Evolutionary conservation across 2,113 vertebrate genomes (phyloP).

Genomic region (Formicarius rufipectus): DNA sequence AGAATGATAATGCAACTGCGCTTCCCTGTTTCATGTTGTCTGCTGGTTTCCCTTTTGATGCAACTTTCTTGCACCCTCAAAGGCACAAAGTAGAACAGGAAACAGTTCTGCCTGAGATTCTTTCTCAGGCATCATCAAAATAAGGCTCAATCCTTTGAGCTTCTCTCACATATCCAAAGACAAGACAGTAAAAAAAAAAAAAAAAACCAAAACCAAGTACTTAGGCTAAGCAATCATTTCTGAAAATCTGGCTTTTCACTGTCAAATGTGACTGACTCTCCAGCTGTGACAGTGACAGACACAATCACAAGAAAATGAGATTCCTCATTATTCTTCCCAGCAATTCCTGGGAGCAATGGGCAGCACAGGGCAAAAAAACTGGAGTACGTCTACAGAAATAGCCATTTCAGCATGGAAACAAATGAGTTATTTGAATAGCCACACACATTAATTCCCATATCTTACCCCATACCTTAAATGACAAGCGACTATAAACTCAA

Average conservation of each 20-base stretch:
- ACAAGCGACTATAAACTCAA: neutral
- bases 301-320: neutral
- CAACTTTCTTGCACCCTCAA: conserved; percentile 17
- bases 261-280: neutral
- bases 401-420: neutral
- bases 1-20: conserved; percentile 30
- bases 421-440: neutral
- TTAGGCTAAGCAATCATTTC: neutral
- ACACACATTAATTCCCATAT: neutral
- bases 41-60: conserved; percentile 22
- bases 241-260: neutral
- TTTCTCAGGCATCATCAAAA: conserved; percentile 10
- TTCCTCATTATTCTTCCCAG: neutral
- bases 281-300: neutral
- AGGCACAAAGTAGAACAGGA: conserved; percentile 8
- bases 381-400: neutral
- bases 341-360: neutral
- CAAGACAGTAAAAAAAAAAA: neutral
- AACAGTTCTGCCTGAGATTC: neutral
- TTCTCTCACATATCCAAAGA: neutral
- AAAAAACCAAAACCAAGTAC: neutral
- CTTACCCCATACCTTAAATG: neutral
- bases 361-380: neutral
- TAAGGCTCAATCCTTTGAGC: neutral
- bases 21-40: conserved; percentile 1